phyloP scores from a whole-genome alignment of 2,797 vertebrate species.

The Schizopygopsis pylzovi region DNA sequence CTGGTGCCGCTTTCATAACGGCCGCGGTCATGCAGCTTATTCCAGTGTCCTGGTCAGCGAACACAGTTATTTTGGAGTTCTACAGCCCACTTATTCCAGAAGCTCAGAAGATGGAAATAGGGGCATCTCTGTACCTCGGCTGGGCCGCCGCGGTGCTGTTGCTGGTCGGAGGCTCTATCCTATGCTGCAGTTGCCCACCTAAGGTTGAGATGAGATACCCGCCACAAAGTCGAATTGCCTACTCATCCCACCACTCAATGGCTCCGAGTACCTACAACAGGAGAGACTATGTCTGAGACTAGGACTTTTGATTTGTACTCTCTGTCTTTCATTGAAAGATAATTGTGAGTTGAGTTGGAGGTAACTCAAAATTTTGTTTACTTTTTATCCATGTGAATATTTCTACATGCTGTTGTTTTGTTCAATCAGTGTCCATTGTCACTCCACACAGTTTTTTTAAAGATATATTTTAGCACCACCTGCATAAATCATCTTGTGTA shows the following conservation, averaged over 20 bases:
- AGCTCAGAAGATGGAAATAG: slow-evolving; percentile 89
- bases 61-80: slow-evolving; percentile 89
- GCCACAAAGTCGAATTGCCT: slow-evolving; percentile 78
- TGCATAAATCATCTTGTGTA: not conserved
- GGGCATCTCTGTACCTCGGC: slow-evolving; percentile 86
- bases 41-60: slow-evolving; percentile 91
- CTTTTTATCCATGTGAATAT: slow-evolving; percentile 20
- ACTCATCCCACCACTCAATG: slow-evolving; percentile 82
- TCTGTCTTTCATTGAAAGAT: slow-evolving; percentile 20
- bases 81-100: slow-evolving; percentile 82
- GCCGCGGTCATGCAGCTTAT: slow-evolving; percentile 83
- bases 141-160: slow-evolving; percentile 87
- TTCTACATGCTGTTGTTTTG: slow-evolving; percentile 3
- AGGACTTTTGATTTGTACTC: not conserved
- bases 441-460: not conserved
- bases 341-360: slow-evolving; percentile 2
- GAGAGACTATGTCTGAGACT: slow-evolving; percentile 89
- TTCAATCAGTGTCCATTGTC: not conserved
- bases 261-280: slow-evolving; percentile 85
- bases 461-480: not conserved
- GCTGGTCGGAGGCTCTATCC: slow-evolving; percentile 85
- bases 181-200: slow-evolving; percentile 93
- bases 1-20: slow-evolving; percentile 83
- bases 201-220: slow-evolving; percentile 74
- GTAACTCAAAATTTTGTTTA: slow-evolving; percentile 42